These are phyloP conservation scores for Chromis chromis DNA, from an alignment of 2,797 vertebrate genomes.

Conservation along the genomic window DNA sequence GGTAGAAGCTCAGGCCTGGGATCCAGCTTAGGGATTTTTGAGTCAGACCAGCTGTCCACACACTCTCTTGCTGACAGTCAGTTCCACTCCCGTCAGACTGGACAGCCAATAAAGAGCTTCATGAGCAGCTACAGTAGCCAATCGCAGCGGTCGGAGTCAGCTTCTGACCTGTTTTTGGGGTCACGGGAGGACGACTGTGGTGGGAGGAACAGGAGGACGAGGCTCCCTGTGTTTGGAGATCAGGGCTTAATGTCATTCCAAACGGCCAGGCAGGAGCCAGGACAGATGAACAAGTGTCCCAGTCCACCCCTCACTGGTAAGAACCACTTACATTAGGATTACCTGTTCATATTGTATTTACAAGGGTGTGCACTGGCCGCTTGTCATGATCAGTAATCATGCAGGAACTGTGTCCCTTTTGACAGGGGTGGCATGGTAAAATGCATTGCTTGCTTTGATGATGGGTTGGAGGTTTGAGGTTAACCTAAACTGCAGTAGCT, in stretches of 20 bases:
- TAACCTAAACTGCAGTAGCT: conserved; percentile 7
- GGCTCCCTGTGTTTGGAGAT: conserved; percentile 92
- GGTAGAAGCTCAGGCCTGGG: conserved; percentile 79
- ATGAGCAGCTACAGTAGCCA: conserved; percentile 90
- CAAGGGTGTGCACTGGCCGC: neutral
- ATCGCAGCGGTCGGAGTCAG: conserved; percentile 83
- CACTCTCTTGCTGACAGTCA: conserved; percentile 91
- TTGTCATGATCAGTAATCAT: conserved; percentile 13
- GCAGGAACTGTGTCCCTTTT: conserved; percentile 8
- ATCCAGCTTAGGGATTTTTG: conserved; percentile 86
- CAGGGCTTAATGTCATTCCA: conserved; percentile 93
- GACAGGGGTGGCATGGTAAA: conserved; percentile 5
- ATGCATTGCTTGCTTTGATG: conserved; percentile 31
- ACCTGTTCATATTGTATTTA: conserved; percentile 31
- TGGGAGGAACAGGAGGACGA: conserved; percentile 88
- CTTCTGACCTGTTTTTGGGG: conserved; percentile 87
- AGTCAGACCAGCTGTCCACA: conserved; percentile 92
- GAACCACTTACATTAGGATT: conserved; percentile 47
- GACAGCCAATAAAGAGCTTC: conserved; percentile 88
- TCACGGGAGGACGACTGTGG: conserved; percentile 87
- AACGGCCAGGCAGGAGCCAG: conserved; percentile 87
- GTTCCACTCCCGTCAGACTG: conserved; percentile 91
- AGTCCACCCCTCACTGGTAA: conserved; percentile 89
- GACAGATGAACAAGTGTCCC: conserved; percentile 85
- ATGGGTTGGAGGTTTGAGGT: conserved; percentile 49